Conservation (phyloP, 2,113 vertebrate species). For the Macaca mulatta region DNA sequence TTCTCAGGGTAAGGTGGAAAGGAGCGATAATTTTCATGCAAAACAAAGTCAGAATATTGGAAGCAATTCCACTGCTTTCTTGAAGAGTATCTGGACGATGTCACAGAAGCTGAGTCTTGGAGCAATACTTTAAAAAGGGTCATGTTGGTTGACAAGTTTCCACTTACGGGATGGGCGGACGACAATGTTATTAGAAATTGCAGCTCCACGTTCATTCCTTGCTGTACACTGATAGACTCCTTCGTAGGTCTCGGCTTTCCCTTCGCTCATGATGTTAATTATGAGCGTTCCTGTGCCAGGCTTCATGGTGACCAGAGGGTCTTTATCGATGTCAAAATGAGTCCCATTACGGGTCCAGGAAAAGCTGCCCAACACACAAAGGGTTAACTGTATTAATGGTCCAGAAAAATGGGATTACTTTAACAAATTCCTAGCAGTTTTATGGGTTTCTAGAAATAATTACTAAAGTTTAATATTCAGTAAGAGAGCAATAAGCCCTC, state of each 20-base stretch:
- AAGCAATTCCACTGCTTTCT: slow-evolving; percentile 78
- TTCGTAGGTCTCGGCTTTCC: slow-evolving; percentile 92
- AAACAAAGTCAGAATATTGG: slow-evolving; percentile 45
- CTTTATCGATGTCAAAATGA: slow-evolving; percentile 94
- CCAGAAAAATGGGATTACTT: slow-evolving; percentile 12
- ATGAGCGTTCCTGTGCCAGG: slow-evolving; percentile 92
- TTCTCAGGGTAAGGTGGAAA: slow-evolving; percentile 34
- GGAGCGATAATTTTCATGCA: slow-evolving; percentile 52
- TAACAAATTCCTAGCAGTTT: neutral
- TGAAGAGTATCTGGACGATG: slow-evolving; percentile 78
- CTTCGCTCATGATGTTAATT: slow-evolving; percentile 93
- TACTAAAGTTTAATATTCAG: slow-evolving; percentile 24
- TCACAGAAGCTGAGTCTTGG: slow-evolving; percentile 74
- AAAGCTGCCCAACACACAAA: slow-evolving; percentile 86
- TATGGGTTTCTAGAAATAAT: neutral
- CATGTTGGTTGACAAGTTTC: neutral
- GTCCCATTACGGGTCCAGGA: slow-evolving; percentile 97
- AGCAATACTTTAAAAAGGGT: slow-evolving; percentile 37
- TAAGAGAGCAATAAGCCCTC: neutral
- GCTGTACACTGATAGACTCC: slow-evolving; percentile 96
- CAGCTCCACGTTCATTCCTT: slow-evolving; percentile 94
- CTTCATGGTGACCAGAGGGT: slow-evolving; percentile 91
- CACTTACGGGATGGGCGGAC: slow-evolving; percentile 94
- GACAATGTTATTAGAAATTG: slow-evolving; percentile 94
- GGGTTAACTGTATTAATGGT: slow-evolving; percentile 29